A percentile compares a stretch with the other conserved stretches of the same genome.
Conservation (phyloP, 2,113 vertebrate genomes). For the Phasianus colchicus region DNA sequence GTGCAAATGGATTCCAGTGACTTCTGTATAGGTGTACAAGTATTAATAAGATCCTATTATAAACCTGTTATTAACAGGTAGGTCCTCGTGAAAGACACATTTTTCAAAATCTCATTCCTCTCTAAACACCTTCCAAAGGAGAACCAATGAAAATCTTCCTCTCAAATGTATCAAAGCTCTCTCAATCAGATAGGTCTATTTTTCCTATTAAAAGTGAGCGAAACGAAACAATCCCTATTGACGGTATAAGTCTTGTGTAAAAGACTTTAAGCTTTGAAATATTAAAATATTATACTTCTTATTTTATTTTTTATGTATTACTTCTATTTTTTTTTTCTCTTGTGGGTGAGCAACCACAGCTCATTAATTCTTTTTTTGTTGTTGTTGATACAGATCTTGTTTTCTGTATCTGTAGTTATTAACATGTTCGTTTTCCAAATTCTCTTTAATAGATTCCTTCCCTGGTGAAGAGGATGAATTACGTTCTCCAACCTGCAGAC, state of each 20-base stretch:
- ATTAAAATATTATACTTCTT: neutral
- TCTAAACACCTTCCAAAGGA: neutral
- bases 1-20: neutral
- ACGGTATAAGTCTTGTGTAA: neutral
- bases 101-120: neutral
- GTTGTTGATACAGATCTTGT: neutral
- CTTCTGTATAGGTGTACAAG: neutral
- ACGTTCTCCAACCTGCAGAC: neutral
- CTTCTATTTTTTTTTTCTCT: neutral
- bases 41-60: accelerated
- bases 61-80: neutral
- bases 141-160: neutral
- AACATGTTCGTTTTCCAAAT: neutral
- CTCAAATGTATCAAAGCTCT: accelerated
- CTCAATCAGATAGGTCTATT: neutral
- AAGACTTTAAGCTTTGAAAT: neutral
- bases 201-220: neutral
- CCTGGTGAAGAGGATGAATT: neutral
- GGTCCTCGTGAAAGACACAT: neutral
- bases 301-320: neutral
- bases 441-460: neutral
- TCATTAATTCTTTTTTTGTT: neutral
- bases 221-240: neutral
- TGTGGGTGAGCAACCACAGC: neutral
- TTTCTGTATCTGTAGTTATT: neutral